phyloP scores from a whole-genome alignment of 2,113 vertebrate species.

The Mionectes macconnelli region DNA sequence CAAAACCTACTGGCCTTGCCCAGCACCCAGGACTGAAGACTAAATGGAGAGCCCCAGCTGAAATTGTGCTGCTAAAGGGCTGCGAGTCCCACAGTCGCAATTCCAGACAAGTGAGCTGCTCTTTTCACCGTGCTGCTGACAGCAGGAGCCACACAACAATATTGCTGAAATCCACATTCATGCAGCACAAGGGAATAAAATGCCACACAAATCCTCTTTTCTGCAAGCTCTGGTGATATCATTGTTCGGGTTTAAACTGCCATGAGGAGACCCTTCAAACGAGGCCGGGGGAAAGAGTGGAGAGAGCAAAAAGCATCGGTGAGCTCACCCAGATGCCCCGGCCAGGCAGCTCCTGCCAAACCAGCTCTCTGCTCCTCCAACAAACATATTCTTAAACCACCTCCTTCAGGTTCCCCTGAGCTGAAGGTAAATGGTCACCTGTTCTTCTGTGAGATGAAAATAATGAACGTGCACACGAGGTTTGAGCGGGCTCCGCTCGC shows the following conservation, averaged over 20 bases:
- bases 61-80: neutral
- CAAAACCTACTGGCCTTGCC: neutral
- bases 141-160: slow-evolving; percentile 37
- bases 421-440: neutral
- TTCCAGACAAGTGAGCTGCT: slow-evolving; percentile 31
- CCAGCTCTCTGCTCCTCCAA: neutral
- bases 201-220: slow-evolving; percentile 62
- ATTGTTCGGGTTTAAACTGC: slow-evolving; percentile 56
- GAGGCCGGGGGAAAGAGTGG: neutral
- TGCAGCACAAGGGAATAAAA: slow-evolving; percentile 45
- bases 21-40: neutral
- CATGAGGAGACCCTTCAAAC: slow-evolving; percentile 16
- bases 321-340: neutral
- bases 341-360: neutral
- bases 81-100: neutral
- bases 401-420: neutral
- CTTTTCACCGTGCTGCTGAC: slow-evolving; percentile 48
- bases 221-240: slow-evolving; percentile 47
- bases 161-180: slow-evolving; percentile 44
- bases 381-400: neutral
- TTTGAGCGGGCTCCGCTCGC: neutral
- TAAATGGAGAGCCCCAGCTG: neutral
- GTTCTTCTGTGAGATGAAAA: neutral
- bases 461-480: neutral
- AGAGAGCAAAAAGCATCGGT: slow-evolving; percentile 20